These are phyloP conservation scores for Mesorhabditis sp. DNA, from an alignment of 2,888 invertebrate genomes.

Conservation along the genomic window DNA sequence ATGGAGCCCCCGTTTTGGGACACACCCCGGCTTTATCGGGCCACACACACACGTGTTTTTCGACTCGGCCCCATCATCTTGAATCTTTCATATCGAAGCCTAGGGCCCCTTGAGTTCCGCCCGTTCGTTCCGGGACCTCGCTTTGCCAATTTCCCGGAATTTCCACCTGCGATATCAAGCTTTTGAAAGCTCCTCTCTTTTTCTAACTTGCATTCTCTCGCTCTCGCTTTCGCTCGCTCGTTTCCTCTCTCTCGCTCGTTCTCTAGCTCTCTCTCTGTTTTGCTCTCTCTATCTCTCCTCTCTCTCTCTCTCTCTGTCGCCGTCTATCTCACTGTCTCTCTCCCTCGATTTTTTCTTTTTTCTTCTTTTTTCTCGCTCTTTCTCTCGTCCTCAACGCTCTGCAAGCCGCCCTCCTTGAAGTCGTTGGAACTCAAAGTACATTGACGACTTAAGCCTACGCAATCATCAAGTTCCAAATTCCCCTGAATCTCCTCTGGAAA, in stretches of 20 bases:
- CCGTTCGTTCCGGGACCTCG: too few relatives aligned
- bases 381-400: not conserved
- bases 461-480: too few relatives aligned
- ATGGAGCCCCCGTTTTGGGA: too few relatives aligned
- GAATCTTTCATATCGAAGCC: too few relatives aligned
- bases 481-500: too few relatives aligned
- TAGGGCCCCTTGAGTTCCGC: too few relatives aligned
- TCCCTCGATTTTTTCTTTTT: constrained; percentile 1
- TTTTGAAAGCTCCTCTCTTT: not conserved
- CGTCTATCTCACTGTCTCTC: constrained; percentile 1
- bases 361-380: not conserved
- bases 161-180: too few relatives aligned
- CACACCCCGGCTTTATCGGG: too few relatives aligned
- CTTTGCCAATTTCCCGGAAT: too few relatives aligned
- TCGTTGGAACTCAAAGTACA: constrained; percentile 7
- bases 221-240: not conserved
- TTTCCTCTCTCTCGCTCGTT: constrained; percentile 12
- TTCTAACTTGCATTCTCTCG: not conserved
- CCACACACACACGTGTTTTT: too few relatives aligned
- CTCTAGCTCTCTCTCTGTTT: constrained; percentile 19
- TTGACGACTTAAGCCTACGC: not conserved
- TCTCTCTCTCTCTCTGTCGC: constrained; percentile 9
- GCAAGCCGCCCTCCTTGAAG: not conserved
- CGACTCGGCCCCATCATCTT: too few relatives aligned
- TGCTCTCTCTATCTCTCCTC: constrained; percentile 8